Evolutionary conservation across 1,140 invertebrate genomes (phyloP), one percentile per base, ranked within the genome.

Genomic region (Prorops nasuta): DNA sequence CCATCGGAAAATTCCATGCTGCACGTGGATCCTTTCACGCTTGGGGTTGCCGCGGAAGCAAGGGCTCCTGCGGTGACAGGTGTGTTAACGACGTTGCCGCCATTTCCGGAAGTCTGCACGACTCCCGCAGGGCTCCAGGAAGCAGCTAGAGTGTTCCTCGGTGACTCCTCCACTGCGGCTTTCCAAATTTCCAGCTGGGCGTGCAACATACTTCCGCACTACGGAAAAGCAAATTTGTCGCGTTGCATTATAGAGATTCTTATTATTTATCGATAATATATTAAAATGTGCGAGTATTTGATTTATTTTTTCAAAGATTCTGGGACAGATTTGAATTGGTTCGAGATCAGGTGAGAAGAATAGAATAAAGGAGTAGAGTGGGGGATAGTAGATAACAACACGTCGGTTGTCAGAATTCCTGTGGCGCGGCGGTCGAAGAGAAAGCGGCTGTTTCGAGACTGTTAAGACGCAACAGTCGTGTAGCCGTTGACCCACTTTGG

Each of bases 151-250:
- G 74, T 75, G 44, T 77, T 78, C 28, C 74, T 67, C 1, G 76
- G 76, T n/a, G 76, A 77, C 44, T 78, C 76, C 49, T 78, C 76
- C 19, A 78, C 76, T 59, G 91, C 88, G 44, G 86, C 88, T 71
- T 92, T 93, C 92, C 92, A 96, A 44, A 96, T 90, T 71, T 96
- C 93, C 61, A 97, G 71, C 64, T 95, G 90, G 24, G 91, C 90
- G 71, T 89, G 88, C 34, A 97, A 72, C 55, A 88, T 90, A 66
- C 89, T 88, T 4, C 93, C 93, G 58, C 86, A 86, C 88, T 91
- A 68, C n/a, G n/a, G n/a, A n/a, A n/a, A n/a, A n/a, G n/a, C n/a
- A n/a, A n/a, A n/a, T n/a, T n/a, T n/a, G n/a, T n/a, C n/a, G n/a
- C n/a, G n/a, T n/a, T n/a, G n/a, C n/a, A n/a, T n/a, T n/a, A n/a